Conservation (phyloP, 2,113 vertebrate species). For the Pipra filicauda region DNA sequence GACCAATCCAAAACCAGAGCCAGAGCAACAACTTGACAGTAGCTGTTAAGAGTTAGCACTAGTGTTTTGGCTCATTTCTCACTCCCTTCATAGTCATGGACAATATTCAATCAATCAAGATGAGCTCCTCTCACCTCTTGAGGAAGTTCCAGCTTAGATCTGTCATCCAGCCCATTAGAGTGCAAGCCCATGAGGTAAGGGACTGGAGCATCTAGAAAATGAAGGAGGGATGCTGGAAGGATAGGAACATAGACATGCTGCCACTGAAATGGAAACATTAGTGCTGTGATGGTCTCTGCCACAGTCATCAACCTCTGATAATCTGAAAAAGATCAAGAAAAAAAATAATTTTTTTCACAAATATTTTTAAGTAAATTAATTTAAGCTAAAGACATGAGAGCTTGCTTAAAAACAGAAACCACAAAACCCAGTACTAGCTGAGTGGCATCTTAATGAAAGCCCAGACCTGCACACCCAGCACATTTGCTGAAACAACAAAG, state of each 20-base stretch:
- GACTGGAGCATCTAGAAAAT: conserved; percentile 86
- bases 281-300: conserved; percentile 85
- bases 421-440: not conserved
- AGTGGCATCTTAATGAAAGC: conserved; percentile 30
- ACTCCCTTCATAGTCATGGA: not conserved
- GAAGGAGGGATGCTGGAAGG: conserved; percentile 84
- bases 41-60: not conserved
- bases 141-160: conserved; percentile 88
- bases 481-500: conserved; percentile 30
- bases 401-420: conserved; percentile 10
- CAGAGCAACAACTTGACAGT: not conserved
- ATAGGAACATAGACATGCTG: conserved; percentile 88
- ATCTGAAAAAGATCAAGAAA: conserved; percentile 72
- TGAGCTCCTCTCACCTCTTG: conserved; percentile 83
- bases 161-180: conserved; percentile 84
- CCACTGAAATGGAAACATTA: conserved; percentile 89
- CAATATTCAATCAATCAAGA: not conserved
- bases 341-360: not conserved
- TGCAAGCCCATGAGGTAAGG: conserved; percentile 88
- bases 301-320: conserved; percentile 89
- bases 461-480: not conserved
- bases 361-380: not conserved
- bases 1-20: not conserved
- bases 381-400: not conserved
- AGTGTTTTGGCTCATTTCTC: not conserved